These are phyloP conservation scores for Prochilodus magdalenae DNA, from an alignment of 2,113 vertebrate genomes.

Conservation along the genomic window DNA sequence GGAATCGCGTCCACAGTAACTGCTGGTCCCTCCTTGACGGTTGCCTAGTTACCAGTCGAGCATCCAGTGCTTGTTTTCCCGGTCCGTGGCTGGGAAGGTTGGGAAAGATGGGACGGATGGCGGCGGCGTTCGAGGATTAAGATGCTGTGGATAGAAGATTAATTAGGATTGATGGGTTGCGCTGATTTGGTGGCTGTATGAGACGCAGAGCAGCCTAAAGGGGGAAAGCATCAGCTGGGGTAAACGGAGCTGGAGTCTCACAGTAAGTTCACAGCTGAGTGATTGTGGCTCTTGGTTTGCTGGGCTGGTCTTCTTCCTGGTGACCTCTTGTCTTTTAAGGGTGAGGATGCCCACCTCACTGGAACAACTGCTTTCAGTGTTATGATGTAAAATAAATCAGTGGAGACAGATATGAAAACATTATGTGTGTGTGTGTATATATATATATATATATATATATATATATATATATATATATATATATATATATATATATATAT, in stretches of 20 bases:
- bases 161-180: neutral
- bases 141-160: too few relatives aligned
- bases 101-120: conserved; percentile 30
- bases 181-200: neutral
- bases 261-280: conserved; percentile 34
- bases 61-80: conserved; percentile 53
- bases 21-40: conserved; percentile 50
- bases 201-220: neutral
- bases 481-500: too few relatives aligned
- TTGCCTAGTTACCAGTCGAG: conserved; percentile 67
- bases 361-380: neutral
- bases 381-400: too few relatives aligned
- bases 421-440: too few relatives aligned
- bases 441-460: too few relatives aligned
- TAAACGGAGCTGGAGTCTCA: neutral
- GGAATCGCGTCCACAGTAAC: conserved; percentile 76
- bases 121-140: conserved; percentile 5
- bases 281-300: neutral
- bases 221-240: neutral
- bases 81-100: conserved; percentile 22
- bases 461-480: too few relatives aligned
- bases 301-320: neutral
- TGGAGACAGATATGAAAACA: too few relatives aligned
- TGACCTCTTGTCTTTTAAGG: neutral
- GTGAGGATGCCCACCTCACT: too few relatives aligned